Conservation (phyloP, 2,797 vertebrate genomes). For the Spondyliosoma cantharus region DNA sequence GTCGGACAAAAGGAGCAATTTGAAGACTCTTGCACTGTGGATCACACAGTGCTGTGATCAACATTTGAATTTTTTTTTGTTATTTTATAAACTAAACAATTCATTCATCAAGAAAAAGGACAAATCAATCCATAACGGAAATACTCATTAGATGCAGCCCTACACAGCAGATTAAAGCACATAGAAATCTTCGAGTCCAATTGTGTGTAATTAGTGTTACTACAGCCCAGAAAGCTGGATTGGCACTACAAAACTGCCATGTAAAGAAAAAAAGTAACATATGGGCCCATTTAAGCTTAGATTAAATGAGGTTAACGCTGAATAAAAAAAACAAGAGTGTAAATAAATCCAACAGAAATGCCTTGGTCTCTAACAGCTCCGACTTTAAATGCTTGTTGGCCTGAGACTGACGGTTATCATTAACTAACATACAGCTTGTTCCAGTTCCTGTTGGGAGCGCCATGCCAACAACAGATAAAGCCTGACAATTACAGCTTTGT, state of each 20-base stretch:
- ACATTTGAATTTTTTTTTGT: neutral
- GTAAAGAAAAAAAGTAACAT: neutral
- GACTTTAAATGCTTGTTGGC: conserved; percentile 13
- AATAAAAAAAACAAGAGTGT: neutral
- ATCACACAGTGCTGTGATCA: no score
- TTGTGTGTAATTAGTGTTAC: neutral
- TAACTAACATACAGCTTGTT: conserved; percentile 54
- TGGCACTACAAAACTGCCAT: neutral
- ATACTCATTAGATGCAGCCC: neutral
- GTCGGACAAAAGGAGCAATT: neutral
- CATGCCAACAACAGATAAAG: conserved; percentile 58
- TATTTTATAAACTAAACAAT: neutral
- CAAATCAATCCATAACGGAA: neutral
- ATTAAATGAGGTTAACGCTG: neutral
- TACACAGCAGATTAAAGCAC: neutral
- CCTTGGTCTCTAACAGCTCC: neutral
- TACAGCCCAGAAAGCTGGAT: neutral
- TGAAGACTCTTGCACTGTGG: neutral
- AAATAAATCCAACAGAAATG: conserved; percentile 1
- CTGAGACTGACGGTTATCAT: conserved; percentile 39
- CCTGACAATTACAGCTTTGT: conserved; percentile 69
- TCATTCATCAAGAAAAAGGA: neutral
- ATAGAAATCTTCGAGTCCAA: neutral
- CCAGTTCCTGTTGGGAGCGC: conserved; percentile 50
- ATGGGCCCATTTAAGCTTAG: neutral